Evolutionary conservation across 2,113 vertebrate genomes (phyloP), one percentile per base, ranked within the genome.

Genomic region (Hyperoodon ampullatus): DNA sequence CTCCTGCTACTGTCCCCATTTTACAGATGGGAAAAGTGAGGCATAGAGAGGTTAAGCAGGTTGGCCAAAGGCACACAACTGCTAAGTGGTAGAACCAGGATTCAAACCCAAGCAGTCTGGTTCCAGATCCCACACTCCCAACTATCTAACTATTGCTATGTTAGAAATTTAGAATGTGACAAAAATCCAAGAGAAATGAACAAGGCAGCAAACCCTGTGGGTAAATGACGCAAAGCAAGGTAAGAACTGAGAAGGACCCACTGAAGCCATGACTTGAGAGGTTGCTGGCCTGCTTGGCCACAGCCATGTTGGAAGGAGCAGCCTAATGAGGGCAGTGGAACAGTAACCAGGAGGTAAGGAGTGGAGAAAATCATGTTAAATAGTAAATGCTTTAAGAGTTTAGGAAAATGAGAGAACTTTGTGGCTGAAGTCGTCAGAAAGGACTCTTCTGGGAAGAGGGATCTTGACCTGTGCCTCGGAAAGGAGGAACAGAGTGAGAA

Each of bases 11-110:
- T 24, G 50, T 14, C 2, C 53, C 24, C n/a, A 80, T 55, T 71
- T 78, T 70, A 92, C 18, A 92, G 30, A 26, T 53, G 8, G 77
- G 30, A 42, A 93, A 88, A 68, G 21, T 72, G 44, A 93, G 77
- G 77, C 85, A 47, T 10, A 58, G 47, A 60, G 42, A 44, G 3
- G 47, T 6, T 33, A 4, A 74, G 63, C 3, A 18, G n/a, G n/a
- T 90, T 77, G 92, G n/a, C 28, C 83, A 85, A 44, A 6, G 18
- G 44, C 71, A 85, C 58, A 72, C 21, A 53, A 74, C 10, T 19
- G 35, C 3, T 15, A 92, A 88, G 63, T 10, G 24, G 7, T 24
- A 78, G 65, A 80, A 61, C 39, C 23, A 78, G n/a, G 78, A 60
- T 30, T 71, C 61, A 92, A 55, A 80, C n/a, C 44, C 55, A 92